A percentile compares a stretch with the other conserved stretches of the same genome.
Evolutionary conservation across 2,888 invertebrate genomes (phyloP).

Genomic region (Leucozona laternaria): DNA sequence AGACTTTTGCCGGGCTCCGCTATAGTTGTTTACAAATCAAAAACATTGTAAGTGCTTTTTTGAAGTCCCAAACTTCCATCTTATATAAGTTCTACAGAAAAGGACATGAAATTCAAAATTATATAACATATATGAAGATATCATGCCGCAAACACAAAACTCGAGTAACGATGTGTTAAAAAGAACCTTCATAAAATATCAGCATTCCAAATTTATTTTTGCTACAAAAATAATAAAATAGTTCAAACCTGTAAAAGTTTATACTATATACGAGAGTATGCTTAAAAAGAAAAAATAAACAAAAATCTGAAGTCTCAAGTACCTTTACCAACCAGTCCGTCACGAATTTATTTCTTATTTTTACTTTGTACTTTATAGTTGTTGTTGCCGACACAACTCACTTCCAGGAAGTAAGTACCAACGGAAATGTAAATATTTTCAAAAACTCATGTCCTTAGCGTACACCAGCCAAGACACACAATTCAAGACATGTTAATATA

Average conservation of each 20-base stretch:
- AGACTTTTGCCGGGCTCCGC: no score
- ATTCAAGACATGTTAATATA: conserved; percentile 31
- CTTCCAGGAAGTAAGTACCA: conserved; percentile 24
- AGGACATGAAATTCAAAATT: background rate
- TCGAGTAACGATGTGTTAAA: conserved; percentile 30
- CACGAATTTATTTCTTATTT: conserved; percentile 19
- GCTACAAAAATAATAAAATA: conserved; percentile 8
- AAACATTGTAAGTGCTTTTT: background rate
- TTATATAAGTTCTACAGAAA: background rate
- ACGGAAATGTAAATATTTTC: conserved; percentile 58
- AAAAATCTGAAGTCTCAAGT: conserved; percentile 14
- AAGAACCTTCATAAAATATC: background rate
- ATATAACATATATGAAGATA: background rate
- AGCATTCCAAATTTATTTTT: background rate
- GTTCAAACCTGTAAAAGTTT: conserved; percentile 27
- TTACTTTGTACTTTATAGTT: background rate
- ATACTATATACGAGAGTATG: background rate
- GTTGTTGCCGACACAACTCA: conserved; percentile 23
- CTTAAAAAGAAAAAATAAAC: background rate
- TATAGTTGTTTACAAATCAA: no score
- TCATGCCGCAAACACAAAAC: background rate
- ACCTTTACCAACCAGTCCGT: background rate
- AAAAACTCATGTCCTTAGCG: conserved; percentile 37
- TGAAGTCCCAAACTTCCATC: background rate
- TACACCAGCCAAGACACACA: conserved; percentile 1